A percentile compares a stretch with the other conserved stretches of the same genome.
Conservation (phyloP, 2,113 vertebrate species). For the Actinemys pallida region DNA sequence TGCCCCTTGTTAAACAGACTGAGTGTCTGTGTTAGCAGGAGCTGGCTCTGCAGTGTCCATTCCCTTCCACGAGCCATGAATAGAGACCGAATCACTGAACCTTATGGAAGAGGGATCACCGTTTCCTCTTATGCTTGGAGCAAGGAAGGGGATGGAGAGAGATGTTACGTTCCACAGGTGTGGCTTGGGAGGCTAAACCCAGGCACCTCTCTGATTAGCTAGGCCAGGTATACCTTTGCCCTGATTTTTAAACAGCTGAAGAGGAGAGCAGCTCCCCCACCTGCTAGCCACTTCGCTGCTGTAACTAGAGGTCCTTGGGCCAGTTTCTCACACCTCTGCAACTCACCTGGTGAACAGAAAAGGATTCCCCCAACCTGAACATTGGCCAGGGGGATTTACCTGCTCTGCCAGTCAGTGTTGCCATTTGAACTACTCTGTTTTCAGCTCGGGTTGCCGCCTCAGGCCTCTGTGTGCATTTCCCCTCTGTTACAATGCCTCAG, state of each 20-base stretch:
- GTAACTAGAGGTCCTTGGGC: neutral
- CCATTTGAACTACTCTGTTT: neutral
- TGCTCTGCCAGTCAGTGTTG: neutral
- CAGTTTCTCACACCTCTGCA: neutral
- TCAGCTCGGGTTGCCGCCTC: neutral
- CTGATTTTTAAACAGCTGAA: neutral
- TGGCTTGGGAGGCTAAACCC: no score
- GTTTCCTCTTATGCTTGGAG: neutral
- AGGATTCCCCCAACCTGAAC: no score
- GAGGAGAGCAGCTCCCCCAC: neutral
- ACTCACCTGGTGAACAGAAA: neutral
- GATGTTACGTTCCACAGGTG: no score
- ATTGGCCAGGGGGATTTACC: neutral
- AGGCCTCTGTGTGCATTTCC: constrained; percentile 21
- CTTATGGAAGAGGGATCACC: neutral
- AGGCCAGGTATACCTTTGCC: no score
- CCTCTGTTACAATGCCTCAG: constrained; percentile 37
- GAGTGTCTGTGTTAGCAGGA: neutral
- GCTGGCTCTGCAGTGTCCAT: neutral
- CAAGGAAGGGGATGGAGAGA: no score
- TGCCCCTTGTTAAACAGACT: neutral
- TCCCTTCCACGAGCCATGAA: no score
- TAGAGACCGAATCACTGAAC: neutral
- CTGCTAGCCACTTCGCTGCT: neutral
- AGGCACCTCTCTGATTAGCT: no score